Evolutionary conservation across 2,113 vertebrate species (phyloP).

Genomic region (Steatornis caripensis): DNA sequence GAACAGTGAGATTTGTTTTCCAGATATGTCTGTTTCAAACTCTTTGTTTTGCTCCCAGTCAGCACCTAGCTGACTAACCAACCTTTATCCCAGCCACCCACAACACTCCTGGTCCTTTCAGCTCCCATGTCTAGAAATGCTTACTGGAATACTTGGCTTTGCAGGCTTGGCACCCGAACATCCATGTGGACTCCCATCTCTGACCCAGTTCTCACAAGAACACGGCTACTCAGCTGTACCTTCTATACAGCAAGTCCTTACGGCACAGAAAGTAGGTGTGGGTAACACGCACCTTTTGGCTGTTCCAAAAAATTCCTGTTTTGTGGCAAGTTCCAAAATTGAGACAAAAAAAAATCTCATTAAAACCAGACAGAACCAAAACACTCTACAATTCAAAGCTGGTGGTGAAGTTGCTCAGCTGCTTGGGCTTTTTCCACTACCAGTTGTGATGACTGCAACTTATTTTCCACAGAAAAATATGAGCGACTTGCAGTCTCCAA

Average conservation of each 20-base stretch:
- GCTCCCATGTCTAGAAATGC: neutral
- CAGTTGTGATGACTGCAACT: neutral
- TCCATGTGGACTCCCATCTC: neutral
- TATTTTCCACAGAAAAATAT: neutral
- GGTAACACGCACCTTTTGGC: neutral
- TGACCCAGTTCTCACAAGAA: neutral
- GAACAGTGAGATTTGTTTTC: neutral
- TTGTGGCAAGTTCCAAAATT: neutral
- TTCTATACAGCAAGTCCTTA: neutral
- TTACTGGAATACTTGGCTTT: neutral
- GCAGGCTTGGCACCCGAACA: neutral
- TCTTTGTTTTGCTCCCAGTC: neutral
- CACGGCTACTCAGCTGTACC: neutral
- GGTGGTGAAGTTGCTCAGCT: neutral
- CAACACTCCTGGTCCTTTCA: neutral
- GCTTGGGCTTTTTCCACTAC: accelerated
- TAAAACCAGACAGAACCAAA: neutral
- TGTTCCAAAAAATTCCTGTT: neutral
- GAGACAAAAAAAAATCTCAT: accelerated
- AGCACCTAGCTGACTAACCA: neutral
- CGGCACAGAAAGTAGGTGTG: neutral
- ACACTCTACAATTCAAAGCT: accelerated
- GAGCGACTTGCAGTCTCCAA: neutral
- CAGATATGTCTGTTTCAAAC: neutral
- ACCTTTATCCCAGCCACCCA: neutral